Conservation (phyloP, 30 jellyfish, hydroid and myxozoan genomes). For the Cassiopea xamachana region DNA sequence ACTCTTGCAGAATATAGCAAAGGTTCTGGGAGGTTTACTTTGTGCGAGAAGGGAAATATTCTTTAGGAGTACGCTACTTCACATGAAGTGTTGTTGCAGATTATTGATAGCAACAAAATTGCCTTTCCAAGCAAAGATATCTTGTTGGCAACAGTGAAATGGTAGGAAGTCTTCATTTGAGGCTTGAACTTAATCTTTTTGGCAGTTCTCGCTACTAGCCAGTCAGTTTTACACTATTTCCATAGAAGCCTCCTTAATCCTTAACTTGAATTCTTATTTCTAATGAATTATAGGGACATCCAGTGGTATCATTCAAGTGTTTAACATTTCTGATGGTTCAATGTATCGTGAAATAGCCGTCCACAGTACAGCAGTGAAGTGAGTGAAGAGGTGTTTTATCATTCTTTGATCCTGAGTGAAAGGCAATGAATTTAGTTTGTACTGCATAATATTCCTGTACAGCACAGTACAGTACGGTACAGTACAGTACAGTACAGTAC, state of each 20-base stretch:
- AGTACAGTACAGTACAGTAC: background rate
- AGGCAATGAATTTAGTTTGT: background rate
- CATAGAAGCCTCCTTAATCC: background rate
- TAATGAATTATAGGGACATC: conserved; percentile 67
- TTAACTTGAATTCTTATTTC: background rate
- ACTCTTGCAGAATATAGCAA: too few relatives aligned
- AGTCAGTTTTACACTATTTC: too few relatives aligned
- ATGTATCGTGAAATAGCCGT: conserved; percentile 68
- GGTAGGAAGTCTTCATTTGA: too few relatives aligned
- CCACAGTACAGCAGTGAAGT: conserved; percentile 80
- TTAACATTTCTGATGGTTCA: conserved; percentile 85
- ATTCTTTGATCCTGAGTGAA: background rate
- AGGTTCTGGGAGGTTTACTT: too few relatives aligned
- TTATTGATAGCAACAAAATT: too few relatives aligned
- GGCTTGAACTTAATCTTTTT: too few relatives aligned
- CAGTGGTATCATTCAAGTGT: conserved; percentile 88
- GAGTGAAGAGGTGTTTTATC: background rate
- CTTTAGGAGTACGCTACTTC: too few relatives aligned
- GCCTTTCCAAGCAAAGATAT: too few relatives aligned
- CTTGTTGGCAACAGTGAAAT: too few relatives aligned
- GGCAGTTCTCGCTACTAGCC: too few relatives aligned
- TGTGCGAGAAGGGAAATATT: too few relatives aligned
- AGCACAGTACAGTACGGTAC: background rate
- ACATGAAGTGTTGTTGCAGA: too few relatives aligned
- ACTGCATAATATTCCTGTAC: background rate